Evolutionary conservation across 2,113 vertebrate species (phyloP).

Genomic region (Seriola quinqueradiata): DNA sequence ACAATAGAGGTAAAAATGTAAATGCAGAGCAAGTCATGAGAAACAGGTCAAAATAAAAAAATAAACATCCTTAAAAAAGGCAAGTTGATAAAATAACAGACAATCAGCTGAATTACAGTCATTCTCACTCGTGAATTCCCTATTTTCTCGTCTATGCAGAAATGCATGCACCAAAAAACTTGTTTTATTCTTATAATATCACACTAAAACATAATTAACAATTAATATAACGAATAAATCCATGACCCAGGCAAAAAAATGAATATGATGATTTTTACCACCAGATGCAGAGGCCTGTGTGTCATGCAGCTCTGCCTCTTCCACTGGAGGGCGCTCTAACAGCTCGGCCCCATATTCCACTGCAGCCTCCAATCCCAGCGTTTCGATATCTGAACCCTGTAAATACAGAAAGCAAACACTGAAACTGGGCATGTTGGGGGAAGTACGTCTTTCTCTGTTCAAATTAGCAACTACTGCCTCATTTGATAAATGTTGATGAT

Average conservation of each 20-base stretch:
- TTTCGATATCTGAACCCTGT: slow-evolving; percentile 94
- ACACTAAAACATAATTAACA: background rate
- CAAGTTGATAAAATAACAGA: too few relatives aligned
- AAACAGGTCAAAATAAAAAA: background rate
- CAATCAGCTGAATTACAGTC: background rate
- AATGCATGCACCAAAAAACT: too few relatives aligned
- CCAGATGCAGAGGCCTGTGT: slow-evolving; percentile 68
- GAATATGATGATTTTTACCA: slow-evolving; percentile 63
- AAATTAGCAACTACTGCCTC: background rate
- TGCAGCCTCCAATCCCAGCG: slow-evolving; percentile 83
- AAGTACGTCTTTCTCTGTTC: background rate
- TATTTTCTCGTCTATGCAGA: too few relatives aligned
- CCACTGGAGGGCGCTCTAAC: slow-evolving; percentile 68
- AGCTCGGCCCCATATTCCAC: slow-evolving; percentile 73
- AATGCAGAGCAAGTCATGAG: background rate
- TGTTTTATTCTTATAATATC: background rate
- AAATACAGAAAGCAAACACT: slow-evolving; percentile 3
- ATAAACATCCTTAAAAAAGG: background rate
- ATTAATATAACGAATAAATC: background rate
- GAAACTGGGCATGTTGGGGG: slow-evolving; percentile 12
- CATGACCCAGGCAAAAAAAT: background rate
- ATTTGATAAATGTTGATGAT: background rate
- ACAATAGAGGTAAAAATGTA: background rate
- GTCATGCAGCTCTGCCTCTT: slow-evolving; percentile 69
- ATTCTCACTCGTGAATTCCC: background rate